Percentiles rank a stretch among this genome's conserved stretches.
phyloP scores from a whole-genome alignment of 2,888 invertebrate genomes.

The Leptinotarsa peninsularis region DNA sequence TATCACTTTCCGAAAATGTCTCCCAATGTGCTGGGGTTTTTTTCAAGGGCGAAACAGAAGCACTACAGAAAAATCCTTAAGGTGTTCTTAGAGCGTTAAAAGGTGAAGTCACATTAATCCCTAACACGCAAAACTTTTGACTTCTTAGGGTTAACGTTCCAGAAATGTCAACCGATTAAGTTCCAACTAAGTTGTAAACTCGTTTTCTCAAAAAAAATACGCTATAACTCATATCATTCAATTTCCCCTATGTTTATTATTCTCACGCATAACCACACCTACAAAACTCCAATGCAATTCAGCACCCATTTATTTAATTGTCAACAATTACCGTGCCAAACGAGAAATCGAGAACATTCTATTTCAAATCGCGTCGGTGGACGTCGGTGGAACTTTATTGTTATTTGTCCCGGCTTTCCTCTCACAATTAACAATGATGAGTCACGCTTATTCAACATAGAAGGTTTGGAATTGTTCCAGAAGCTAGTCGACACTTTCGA shows the following conservation, averaged over 20 bases:
- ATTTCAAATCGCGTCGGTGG: conserved; percentile 9
- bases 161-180: too few relatives aligned
- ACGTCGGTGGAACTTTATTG: conserved; percentile 17
- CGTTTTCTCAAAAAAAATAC: too few relatives aligned
- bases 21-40: too few relatives aligned
- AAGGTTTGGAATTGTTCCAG: conserved; percentile 10
- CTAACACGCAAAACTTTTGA: too few relatives aligned
- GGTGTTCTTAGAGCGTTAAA: too few relatives aligned
- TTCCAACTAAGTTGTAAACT: too few relatives aligned
- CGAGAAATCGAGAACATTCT: conserved; percentile 12
- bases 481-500: not conserved
- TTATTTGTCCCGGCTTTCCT: conserved; percentile 19
- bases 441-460: conserved; percentile 10
- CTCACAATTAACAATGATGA: conserved; percentile 17
- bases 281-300: not conserved
- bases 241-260: not conserved
- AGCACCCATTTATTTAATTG: not conserved
- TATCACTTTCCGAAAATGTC: too few relatives aligned
- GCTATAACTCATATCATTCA: not conserved
- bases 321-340: conserved; percentile 11
- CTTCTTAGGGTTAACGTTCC: too few relatives aligned
- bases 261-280: not conserved
- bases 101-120: too few relatives aligned
- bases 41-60: too few relatives aligned
- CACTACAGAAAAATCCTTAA: too few relatives aligned